Percentiles rank a stretch among this genome's conserved stretches.
Evolutionary conservation across 2,888 invertebrate genomes (phyloP).

Genomic region (Sesamia inferens): DNA sequence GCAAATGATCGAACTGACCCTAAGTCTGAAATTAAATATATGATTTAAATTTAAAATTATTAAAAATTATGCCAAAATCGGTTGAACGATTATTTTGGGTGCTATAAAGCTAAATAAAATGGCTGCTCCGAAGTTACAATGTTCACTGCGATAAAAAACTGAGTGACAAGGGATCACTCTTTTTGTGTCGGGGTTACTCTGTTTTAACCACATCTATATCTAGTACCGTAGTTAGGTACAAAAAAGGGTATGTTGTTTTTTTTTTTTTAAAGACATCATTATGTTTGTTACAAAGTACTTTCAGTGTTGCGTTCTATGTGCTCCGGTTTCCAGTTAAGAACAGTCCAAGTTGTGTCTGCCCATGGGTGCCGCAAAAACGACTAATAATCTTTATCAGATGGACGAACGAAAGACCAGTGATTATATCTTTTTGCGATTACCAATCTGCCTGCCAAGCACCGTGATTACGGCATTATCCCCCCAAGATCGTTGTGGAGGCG

Average conservation of each 20-base stretch:
- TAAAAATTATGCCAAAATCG: neutral
- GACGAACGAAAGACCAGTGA: conserved; percentile 23
- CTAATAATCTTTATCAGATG: conserved; percentile 28
- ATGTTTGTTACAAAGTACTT: neutral
- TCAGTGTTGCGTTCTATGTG: neutral
- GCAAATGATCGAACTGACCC: neutral
- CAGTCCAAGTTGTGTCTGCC: neutral
- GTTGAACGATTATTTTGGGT: no score
- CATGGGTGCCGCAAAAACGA: conserved; percentile 24
- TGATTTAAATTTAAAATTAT: neutral
- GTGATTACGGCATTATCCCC: conserved; percentile 37
- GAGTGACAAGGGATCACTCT: neutral
- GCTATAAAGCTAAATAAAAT: conserved; percentile 4
- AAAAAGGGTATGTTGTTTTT: no score
- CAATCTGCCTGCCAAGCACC: conserved; percentile 40
- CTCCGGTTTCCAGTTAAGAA: neutral
- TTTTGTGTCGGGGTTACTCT: neutral
- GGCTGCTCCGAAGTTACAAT: conserved; percentile 10
- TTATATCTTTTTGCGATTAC: conserved; percentile 50
- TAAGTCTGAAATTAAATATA: neutral
- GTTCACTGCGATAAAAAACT: conserved; percentile 9
- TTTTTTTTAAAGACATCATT: no score
- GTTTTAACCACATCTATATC: conserved; percentile 2
- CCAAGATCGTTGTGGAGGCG: conserved; percentile 48
- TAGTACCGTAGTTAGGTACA: neutral